phyloP scores from a whole-genome alignment of 2,797 vertebrate genomes.

The Halcyon badia region DNA sequence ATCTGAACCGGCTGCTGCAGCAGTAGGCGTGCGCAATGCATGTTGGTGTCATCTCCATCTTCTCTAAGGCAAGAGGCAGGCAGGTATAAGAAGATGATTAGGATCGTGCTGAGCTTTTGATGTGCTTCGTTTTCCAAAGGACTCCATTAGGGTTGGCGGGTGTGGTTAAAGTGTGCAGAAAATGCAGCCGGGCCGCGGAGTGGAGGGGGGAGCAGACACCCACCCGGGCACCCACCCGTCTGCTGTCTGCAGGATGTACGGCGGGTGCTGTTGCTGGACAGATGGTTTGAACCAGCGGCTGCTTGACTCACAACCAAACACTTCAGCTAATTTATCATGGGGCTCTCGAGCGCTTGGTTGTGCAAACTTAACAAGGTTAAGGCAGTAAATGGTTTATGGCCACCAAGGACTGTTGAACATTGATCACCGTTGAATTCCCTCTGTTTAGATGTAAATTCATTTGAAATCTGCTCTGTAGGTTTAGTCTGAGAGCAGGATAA shows the following conservation, averaged over 20 bases:
- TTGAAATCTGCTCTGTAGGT: constrained; percentile 52
- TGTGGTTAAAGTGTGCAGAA: background rate
- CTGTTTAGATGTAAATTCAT: constrained; percentile 54
- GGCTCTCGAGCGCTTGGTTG: constrained; percentile 18
- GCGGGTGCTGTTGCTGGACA: background rate
- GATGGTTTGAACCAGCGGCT: constrained; percentile 57
- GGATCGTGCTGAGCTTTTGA: background rate
- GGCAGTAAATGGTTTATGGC: constrained; percentile 74
- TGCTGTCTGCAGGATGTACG: background rate
- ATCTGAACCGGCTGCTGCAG: no score
- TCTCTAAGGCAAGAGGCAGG: no score
- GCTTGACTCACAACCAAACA: constrained; percentile 27
- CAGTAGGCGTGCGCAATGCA: no score
- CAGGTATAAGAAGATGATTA: no score
- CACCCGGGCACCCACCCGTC: background rate
- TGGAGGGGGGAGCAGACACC: background rate
- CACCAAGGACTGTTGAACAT: constrained; percentile 16
- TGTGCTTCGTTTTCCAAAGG: background rate
- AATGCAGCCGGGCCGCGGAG: background rate
- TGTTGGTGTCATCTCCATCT: no score
- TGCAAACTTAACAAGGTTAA: constrained; percentile 57
- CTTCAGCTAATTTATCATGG: constrained; percentile 71
- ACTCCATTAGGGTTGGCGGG: background rate
- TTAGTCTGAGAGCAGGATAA: constrained; percentile 57
- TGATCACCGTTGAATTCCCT: constrained; percentile 45